Evolutionary conservation across 2,797 vertebrate genomes (phyloP), one percentile per base, ranked within the genome.

Genomic region (Peromyscus melanophrys): DNA sequence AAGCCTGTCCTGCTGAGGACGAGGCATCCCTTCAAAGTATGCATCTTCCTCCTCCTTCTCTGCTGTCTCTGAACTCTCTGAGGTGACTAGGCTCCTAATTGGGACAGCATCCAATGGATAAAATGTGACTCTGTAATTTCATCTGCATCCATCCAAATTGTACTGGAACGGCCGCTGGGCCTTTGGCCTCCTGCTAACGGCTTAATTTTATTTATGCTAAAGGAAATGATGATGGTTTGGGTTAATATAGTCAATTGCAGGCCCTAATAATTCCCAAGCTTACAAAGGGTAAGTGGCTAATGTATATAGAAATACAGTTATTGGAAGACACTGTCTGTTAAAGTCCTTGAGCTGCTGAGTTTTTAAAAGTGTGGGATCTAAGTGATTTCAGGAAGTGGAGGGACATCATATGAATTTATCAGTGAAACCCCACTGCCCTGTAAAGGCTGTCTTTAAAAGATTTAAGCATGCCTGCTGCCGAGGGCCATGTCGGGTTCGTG

Each of bases 41-140:
- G 67, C 75, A 69, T 82, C 46, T 61, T 93, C 34, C 43, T 27
- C 80, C 76, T 43, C 71, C 31, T 81, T 59, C 87, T 90, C 55
- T 97, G 94, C 93, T 67, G 46, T 96, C 95, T 97, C 90, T 95
- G 80, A 98, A 83, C 52, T 88, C 86, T 96, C 95, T 46, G 34
- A 75, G 95, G 73, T 73, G 63, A 80, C 94, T 86, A 71, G 67
- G 88, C 92, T 90, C 78, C 59, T 93, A 96, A 96, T 7, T 92
- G 94, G 96, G 96, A 71, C 81, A 84, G 76, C 89, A 59, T 92
- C 92, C 96, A 97, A 78, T 61, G 91, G 89, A 97, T 92, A 92
- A 98, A 67, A 97, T 90, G 89, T 78, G 59, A 91, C 59, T 94
- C 83, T 29, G n/a, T 93, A 97, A 96, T 96, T 97, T 97, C 89